Evolutionary conservation across 2,797 vertebrate genomes (phyloP).

Genomic region (Etheostoma nigrum): DNA sequence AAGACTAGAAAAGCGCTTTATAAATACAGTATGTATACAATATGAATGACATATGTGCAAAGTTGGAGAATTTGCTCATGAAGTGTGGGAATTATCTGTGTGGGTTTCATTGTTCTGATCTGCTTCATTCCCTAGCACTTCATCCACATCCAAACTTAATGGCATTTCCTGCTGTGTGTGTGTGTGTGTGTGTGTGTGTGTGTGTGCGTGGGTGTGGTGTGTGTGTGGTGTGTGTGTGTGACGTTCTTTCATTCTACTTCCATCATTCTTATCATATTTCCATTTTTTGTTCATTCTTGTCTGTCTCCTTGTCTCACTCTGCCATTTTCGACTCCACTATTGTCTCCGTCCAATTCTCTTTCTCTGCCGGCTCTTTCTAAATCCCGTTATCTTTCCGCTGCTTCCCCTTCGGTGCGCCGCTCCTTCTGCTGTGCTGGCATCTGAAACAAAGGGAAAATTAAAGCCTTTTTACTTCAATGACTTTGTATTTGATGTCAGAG

Average conservation of each 20-base stretch:
- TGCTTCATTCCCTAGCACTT: slow-evolving; percentile 38
- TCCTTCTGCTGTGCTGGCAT: slow-evolving; percentile 63
- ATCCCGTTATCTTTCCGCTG: slow-evolving; percentile 65
- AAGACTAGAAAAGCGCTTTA: too few relatives aligned
- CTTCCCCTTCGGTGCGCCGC: slow-evolving; percentile 45
- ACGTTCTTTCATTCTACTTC: slow-evolving; percentile 27
- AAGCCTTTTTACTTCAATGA: slow-evolving; percentile 71
- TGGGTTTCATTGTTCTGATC: slow-evolving; percentile 45
- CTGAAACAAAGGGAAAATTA: slow-evolving; percentile 68
- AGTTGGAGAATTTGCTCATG: slow-evolving; percentile 24
- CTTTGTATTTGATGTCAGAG: slow-evolving; percentile 74
- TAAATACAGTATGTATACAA: too few relatives aligned
- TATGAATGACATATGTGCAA: slow-evolving; percentile 5
- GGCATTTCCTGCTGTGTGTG: slow-evolving; percentile 24
- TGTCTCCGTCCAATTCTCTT: slow-evolving; percentile 53
- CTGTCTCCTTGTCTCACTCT: slow-evolving; percentile 50
- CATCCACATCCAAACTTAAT: slow-evolving; percentile 29
- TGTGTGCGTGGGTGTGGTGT: neutral
- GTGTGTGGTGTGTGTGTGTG: neutral
- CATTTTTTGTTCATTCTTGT: slow-evolving; percentile 67
- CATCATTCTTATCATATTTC: slow-evolving; percentile 74
- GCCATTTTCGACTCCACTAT: slow-evolving; percentile 57
- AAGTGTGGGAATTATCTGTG: slow-evolving; percentile 25
- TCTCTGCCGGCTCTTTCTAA: slow-evolving; percentile 43
- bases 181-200: slow-evolving; percentile 8